Base-by-base conservation (phyloP, 2,797 vertebrate genomes). In the Clarias fuscus region DNA sequence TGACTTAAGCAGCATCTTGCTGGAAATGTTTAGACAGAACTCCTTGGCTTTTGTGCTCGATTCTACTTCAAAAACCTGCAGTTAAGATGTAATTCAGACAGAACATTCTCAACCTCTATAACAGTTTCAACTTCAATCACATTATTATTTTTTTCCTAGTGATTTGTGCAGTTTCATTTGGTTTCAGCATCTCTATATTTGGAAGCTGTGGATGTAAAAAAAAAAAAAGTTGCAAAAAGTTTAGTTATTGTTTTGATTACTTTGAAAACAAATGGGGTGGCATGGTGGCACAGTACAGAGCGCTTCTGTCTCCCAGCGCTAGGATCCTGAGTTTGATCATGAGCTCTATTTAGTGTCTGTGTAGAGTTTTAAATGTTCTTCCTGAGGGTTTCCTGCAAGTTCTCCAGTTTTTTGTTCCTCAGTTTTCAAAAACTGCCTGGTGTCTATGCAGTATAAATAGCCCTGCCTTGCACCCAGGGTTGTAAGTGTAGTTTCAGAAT, bases 21-120 rank as follows among this genome's bases (percentile, higher is more conserved):
- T 93, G 0, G 98, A 96, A 20, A 99, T 99, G 93, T 96, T 98
- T 90, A 96, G 96, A 89, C 98, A 99, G 95, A 99, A 99, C 86
- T 99, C 98, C 92, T 98, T 99, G 6, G 98, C 98, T 92, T 98
- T 99, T 0, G 98, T 99, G 94, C 98, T 97, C 56, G 98, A 99
- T 91, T 99, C 98, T 90, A 99, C 98, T 91, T 99, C 98, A 70
- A 99, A 99, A 1, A 97, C 98, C 98, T 99, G 89, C n/a, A 87
- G 7, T 81, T 58, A 85, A 22, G 86, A 61, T n/a, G 30, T 5
- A 15, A 53, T 18, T 88, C 18, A 85, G 30, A 85, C 15, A 67
- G 48, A 53, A 53, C 14, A 56, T 14, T 56, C 53, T 56, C 53
- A 56, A 56, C 53, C 53, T 56, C 3, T 14, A 56, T 56, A 14